These are phyloP conservation scores for Sciurus vulgaris DNA, from an alignment of 2,797 vertebrate species.

Conservation along the genomic window DNA sequence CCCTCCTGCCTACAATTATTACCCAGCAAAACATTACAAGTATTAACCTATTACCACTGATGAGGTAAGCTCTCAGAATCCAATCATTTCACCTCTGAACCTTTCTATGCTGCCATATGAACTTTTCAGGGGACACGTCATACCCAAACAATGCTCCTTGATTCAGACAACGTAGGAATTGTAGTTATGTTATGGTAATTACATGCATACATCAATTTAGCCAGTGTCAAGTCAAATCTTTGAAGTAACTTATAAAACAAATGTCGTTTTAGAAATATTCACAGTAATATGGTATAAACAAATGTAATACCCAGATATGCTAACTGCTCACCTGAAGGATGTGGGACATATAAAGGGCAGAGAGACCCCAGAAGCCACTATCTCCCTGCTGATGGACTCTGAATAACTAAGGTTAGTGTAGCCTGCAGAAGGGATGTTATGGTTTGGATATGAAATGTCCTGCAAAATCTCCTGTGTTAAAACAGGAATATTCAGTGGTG, in stretches of 20 bases:
- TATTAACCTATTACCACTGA: too few relatives aligned
- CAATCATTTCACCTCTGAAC: too few relatives aligned
- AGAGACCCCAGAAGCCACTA: not conserved
- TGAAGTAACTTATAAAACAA: slow-evolving; percentile 17
- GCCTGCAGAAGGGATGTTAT: not conserved
- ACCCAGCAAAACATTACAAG: too few relatives aligned
- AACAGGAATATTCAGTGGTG: too few relatives aligned
- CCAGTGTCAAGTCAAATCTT: not conserved
- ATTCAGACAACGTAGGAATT: not conserved
- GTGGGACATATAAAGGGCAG: not conserved
- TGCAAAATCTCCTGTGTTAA: too few relatives aligned
- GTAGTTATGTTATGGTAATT: not conserved
- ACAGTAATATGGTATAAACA: not conserved
- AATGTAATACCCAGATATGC: not conserved
- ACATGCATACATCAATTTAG: not conserved
- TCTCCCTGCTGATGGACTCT: not conserved
- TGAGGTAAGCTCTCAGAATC: too few relatives aligned
- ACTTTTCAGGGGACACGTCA: too few relatives aligned
- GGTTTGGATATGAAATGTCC: too few relatives aligned
- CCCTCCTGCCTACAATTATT: too few relatives aligned
- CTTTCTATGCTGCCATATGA: too few relatives aligned
- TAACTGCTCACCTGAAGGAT: not conserved
- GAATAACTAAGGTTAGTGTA: not conserved
- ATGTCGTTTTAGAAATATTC: slow-evolving; percentile 43
- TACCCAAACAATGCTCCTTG: not conserved